These are phyloP conservation scores for Lycocerus yunnanus DNA, from an alignment of 2,888 invertebrate species.

Conservation along the genomic window DNA sequence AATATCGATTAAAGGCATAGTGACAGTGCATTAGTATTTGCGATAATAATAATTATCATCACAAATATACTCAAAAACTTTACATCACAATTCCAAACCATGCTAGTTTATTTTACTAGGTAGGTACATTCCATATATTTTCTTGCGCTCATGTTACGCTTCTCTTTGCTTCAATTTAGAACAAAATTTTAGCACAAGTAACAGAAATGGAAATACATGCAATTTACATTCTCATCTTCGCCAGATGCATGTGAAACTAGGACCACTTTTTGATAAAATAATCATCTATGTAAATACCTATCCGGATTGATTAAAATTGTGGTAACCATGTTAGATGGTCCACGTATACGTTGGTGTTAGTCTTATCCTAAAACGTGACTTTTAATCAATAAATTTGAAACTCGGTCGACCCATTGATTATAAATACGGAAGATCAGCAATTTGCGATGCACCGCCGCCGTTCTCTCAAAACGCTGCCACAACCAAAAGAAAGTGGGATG, in stretches of 20 bases:
- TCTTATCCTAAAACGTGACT: neutral
- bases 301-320: neutral
- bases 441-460: neutral
- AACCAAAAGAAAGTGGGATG: neutral
- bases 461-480: no score
- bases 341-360: neutral
- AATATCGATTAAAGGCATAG: slow-evolving; percentile 18
- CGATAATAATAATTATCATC: neutral
- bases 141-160: neutral
- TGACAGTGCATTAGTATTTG: slow-evolving; percentile 14
- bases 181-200: neutral
- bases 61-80: neutral
- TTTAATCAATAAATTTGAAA: neutral
- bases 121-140: neutral
- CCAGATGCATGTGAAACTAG: neutral
- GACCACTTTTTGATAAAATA: neutral
- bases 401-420: neutral
- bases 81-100: neutral
- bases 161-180: neutral
- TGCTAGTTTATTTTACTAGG: neutral
- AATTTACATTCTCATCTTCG: neutral
- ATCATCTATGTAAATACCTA: neutral
- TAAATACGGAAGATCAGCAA: neutral
- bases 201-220: neutral
- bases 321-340: neutral